These are phyloP conservation scores for Sapayoa aenigma DNA, from an alignment of 2,113 vertebrate genomes.

Conservation along the genomic window DNA sequence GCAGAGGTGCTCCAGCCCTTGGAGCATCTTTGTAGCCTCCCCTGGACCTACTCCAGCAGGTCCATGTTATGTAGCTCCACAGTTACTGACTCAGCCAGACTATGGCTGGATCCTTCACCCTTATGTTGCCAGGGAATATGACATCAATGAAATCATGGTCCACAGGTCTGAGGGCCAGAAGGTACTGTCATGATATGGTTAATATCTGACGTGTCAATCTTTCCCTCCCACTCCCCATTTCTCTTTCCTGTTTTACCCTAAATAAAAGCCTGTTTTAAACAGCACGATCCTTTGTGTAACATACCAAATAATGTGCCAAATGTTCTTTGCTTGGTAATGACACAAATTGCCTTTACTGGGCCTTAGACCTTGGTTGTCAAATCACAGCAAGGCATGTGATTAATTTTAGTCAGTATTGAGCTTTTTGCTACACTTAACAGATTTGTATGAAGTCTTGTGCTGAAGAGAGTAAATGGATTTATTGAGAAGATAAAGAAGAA, in stretches of 20 bases:
- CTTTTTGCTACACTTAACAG: background rate
- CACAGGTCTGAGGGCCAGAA: background rate
- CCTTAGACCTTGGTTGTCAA: background rate
- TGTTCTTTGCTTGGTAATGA: background rate
- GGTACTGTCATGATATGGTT: accelerated
- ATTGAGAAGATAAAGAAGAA: background rate
- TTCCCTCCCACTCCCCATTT: accelerated
- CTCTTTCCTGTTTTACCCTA: background rate
- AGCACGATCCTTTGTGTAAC: accelerated
- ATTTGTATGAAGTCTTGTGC: background rate
- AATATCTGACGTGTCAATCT: background rate
- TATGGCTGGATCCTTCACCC: background rate
- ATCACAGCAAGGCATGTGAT: background rate
- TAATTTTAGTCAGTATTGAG: background rate
- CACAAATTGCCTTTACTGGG: background rate
- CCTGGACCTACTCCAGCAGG: background rate
- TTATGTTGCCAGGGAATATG: background rate
- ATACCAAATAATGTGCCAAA: background rate
- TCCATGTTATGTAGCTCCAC: background rate
- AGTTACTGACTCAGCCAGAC: background rate
- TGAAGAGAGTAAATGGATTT: background rate
- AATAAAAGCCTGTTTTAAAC: background rate
- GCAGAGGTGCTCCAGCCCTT: background rate
- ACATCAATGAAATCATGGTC: background rate
- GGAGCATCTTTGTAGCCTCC: background rate